These are phyloP conservation scores for Planococcus citri DNA, from an alignment of 1,140 invertebrate species.

Conservation along the genomic window DNA sequence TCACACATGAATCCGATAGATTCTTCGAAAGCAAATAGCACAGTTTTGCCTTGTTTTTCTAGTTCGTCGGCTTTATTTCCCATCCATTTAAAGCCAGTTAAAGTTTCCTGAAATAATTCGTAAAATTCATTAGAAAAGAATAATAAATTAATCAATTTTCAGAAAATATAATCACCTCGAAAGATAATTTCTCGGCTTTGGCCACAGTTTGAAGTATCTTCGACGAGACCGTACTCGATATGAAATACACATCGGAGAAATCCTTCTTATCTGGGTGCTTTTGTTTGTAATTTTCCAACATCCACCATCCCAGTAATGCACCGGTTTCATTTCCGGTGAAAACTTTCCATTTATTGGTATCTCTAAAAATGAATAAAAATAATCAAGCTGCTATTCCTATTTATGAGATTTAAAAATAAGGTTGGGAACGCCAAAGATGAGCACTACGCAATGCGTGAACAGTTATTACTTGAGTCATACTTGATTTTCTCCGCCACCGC, in stretches of 20 bases:
- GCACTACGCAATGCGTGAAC: background rate
- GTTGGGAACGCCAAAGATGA: background rate
- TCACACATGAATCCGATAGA: constrained; percentile 93
- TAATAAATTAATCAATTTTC: too few relatives aligned
- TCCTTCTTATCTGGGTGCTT: constrained; percentile 34
- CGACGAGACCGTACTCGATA: constrained; percentile 92
- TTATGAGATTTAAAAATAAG: too few relatives aligned
- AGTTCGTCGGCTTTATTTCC: constrained; percentile 76
- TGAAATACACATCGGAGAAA: constrained; percentile 54
- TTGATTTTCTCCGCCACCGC: constrained; percentile 63
- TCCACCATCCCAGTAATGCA: constrained; percentile 91
- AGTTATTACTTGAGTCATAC: background rate
- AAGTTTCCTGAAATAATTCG: constrained; percentile 56
- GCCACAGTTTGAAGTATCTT: constrained; percentile 85
- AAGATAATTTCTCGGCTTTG: constrained; percentile 66
- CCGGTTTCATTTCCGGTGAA: constrained; percentile 96
- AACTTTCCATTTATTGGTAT: constrained; percentile 63
- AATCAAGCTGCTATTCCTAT: too few relatives aligned
- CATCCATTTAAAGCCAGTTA: constrained; percentile 99
- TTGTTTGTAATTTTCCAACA: constrained; percentile 47
- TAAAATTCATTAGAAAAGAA: background rate
- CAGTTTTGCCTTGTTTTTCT: constrained; percentile 46
- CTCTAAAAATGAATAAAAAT: background rate
- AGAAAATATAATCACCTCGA: constrained; percentile 43
- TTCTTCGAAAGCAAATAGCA: constrained; percentile 92